A percentile compares a stretch with the other conserved stretches of the same genome.
These are phyloP conservation scores for Nixonia krombeini DNA, from an alignment of 1,140 invertebrate species.

Conservation along the genomic window DNA sequence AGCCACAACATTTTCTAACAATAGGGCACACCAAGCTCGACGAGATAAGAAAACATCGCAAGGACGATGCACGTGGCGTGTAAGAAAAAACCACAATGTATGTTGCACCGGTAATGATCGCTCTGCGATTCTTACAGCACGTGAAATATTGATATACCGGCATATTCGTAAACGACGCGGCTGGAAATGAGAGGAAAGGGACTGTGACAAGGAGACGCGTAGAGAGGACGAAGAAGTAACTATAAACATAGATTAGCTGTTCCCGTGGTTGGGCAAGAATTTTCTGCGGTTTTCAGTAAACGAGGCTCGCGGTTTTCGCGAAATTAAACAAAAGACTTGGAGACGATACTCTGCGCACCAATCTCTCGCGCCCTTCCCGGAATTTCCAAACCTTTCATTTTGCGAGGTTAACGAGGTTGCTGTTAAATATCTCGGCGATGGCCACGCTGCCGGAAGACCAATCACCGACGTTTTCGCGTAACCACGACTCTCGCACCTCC, in stretches of 20 bases:
- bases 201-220: constrained; percentile 8
- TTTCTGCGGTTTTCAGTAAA: background rate
- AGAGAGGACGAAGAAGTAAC: background rate
- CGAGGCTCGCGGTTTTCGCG: constrained; percentile 19
- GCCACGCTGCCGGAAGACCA: constrained; percentile 26
- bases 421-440: constrained; percentile 33
- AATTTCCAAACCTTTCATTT: constrained; percentile 43
- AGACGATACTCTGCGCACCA: background rate
- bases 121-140: background rate
- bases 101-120: background rate
- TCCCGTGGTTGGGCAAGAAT: constrained; percentile 2
- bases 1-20: too few relatives aligned
- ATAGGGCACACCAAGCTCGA: too few relatives aligned
- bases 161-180: constrained; percentile 14
- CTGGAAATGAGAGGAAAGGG: constrained; percentile 8
- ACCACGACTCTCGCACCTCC: background rate
- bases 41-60: too few relatives aligned
- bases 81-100: background rate
- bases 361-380: constrained; percentile 20
- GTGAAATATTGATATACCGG: background rate
- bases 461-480: constrained; percentile 30
- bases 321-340: constrained; percentile 32
- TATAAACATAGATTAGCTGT: background rate
- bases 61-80: too few relatives aligned
- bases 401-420: constrained; percentile 40